Conservation (phyloP, 2,113 vertebrate species). For the Microcebus jonahi region DNA sequence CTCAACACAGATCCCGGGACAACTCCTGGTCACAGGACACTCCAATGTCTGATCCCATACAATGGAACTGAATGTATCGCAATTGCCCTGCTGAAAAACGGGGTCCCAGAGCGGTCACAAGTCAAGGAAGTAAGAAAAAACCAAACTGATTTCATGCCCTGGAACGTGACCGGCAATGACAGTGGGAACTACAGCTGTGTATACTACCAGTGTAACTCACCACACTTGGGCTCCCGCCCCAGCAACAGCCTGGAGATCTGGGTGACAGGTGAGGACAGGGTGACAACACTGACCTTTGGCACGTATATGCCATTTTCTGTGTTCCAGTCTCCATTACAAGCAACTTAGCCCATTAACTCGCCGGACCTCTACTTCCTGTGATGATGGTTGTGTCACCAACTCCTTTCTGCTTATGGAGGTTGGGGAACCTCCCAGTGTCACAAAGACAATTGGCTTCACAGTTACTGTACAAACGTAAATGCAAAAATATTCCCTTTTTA, state of each 20-base stretch:
- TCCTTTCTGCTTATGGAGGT: background rate
- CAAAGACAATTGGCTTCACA: background rate
- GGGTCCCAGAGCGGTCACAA: background rate
- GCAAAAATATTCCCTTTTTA: background rate
- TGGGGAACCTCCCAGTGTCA: background rate
- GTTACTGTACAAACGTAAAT: background rate
- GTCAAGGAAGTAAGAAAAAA: background rate
- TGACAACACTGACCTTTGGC: too few species aligned
- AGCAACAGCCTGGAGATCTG: background rate
- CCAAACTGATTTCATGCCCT: background rate
- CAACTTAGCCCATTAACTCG: background rate
- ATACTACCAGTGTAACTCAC: background rate
- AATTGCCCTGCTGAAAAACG: background rate
- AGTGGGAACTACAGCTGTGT: conserved; percentile 1
- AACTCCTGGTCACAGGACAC: background rate
- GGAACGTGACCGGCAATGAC: background rate
- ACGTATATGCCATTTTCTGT: background rate
- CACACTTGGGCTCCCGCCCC: background rate
- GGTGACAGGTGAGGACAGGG: background rate
- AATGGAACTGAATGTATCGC: background rate
- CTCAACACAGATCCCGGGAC: rapidly evolving
- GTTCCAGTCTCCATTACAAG: background rate
- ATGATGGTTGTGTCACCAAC: background rate
- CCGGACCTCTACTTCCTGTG: background rate
- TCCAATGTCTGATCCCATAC: background rate